Conservation (phyloP, 2,888 invertebrate genomes). For the Tubiluchus corallicola region DNA sequence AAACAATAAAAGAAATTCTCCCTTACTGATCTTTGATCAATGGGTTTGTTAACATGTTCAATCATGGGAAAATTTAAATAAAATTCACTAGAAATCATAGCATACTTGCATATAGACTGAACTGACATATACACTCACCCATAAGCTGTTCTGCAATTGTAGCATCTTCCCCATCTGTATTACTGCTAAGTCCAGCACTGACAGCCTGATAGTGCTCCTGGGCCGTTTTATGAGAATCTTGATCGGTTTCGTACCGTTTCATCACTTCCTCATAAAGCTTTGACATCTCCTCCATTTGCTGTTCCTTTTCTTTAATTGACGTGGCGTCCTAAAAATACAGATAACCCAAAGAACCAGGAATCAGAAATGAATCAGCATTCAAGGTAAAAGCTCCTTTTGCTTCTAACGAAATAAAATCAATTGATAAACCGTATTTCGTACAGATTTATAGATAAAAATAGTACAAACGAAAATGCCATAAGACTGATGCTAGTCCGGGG, state of each 20-base stretch:
- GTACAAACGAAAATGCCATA: too few relatives aligned
- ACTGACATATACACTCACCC: slow-evolving; percentile 33
- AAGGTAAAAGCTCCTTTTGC: too few relatives aligned
- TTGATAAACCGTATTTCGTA: too few relatives aligned
- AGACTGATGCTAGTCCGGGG: too few relatives aligned
- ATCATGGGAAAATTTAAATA: too few relatives aligned
- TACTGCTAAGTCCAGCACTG: slow-evolving; percentile 57
- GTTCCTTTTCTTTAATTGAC: slow-evolving; percentile 19
- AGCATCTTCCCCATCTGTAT: slow-evolving; percentile 48
- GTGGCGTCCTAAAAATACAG: slow-evolving; percentile 33
- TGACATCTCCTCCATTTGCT: slow-evolving; percentile 25
- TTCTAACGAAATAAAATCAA: too few relatives aligned
- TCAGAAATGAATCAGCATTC: background rate
- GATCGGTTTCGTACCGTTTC: slow-evolving; percentile 43
- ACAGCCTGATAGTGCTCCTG: slow-evolving; percentile 65
- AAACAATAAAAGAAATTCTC: too few relatives aligned
- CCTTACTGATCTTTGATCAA: too few relatives aligned
- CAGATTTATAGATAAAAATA: too few relatives aligned
- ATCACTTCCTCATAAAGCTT: slow-evolving; percentile 48
- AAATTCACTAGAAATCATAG: too few relatives aligned
- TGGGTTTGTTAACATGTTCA: too few relatives aligned
- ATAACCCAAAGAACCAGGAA: slow-evolving; percentile 6
- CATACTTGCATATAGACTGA: background rate
- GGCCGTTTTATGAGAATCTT: slow-evolving; percentile 46
- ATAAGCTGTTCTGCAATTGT: slow-evolving; percentile 77